Percentiles rank a stretch among this genome's conserved stretches.
Evolutionary conservation across 2,113 vertebrate species (phyloP).

Genomic region (Phaetusa simplex): DNA sequence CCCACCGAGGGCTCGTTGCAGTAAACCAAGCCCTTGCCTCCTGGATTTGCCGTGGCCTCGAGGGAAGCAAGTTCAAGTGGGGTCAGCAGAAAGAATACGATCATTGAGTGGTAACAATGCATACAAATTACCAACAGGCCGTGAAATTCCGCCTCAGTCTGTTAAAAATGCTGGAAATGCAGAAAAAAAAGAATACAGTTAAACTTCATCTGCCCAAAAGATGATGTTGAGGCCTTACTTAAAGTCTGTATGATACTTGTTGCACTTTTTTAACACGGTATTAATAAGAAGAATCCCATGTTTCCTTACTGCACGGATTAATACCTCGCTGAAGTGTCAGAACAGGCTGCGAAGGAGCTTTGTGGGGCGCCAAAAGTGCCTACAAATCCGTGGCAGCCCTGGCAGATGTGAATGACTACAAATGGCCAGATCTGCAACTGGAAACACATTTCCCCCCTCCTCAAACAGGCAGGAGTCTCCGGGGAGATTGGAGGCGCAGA

Average conservation of each 20-base stretch:
- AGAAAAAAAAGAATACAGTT: not conserved
- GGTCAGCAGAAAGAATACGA: constrained; percentile 26
- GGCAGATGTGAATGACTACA: not conserved
- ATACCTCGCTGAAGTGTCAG: not conserved
- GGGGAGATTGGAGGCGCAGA: not conserved
- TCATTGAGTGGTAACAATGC: constrained; percentile 37
- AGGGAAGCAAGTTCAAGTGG: constrained; percentile 35
- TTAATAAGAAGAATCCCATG: not conserved
- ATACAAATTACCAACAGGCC: constrained; percentile 6
- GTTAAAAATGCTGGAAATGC: not conserved
- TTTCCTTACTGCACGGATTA: not conserved
- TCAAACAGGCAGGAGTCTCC: not conserved
- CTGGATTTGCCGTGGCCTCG: not conserved
- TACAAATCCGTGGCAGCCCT: not conserved
- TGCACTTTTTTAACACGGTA: rapidly evolving
- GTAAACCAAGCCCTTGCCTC: constrained; percentile 7
- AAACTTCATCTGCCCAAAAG: not conserved
- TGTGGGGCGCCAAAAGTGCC: not conserved
- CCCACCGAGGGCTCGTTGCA: not conserved
- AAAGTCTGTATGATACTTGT: not conserved
- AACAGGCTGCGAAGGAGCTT: not conserved
- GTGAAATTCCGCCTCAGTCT: not conserved
- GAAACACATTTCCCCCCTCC: not conserved
- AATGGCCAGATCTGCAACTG: not conserved
- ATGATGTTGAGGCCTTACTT: not conserved